A percentile compares a stretch with the other conserved stretches of the same genome.
These are phyloP conservation scores for Tiaroga cobitis DNA, from an alignment of 2,797 vertebrate genomes.

Conservation along the genomic window DNA sequence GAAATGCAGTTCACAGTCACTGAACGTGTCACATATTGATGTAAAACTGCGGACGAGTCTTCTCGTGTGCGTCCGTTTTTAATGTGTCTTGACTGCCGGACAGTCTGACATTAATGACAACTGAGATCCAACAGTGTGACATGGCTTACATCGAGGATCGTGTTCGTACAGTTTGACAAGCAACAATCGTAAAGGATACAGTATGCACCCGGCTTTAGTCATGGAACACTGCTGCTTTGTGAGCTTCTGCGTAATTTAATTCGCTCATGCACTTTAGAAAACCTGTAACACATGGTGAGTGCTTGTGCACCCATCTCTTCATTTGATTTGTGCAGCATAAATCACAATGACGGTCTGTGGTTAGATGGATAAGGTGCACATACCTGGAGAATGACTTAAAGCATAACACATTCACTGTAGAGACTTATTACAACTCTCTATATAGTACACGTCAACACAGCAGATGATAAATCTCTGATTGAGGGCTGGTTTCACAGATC, in stretches of 20 bases:
- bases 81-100: neutral
- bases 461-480: constrained; percentile 29
- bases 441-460: constrained; percentile 17
- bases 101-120: neutral
- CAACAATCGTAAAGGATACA: neutral
- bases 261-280: neutral
- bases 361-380: constrained; percentile 23
- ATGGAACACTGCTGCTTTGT: neutral
- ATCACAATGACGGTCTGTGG: constrained; percentile 41
- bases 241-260: neutral
- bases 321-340: constrained; percentile 21
- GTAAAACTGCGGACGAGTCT: neutral
- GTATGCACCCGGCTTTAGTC: neutral
- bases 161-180: too few species aligned
- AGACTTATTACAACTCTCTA: constrained; percentile 50
- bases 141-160: too few species aligned
- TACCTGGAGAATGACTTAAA: neutral
- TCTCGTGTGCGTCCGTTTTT: neutral
- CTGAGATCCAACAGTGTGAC: neutral
- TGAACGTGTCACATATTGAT: neutral
- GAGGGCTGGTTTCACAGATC: constrained; percentile 33
- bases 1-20: neutral
- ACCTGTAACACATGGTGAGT: constrained; percentile 6
- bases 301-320: neutral
- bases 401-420: constrained; percentile 21